Conservation (phyloP, 2,113 vertebrate species). For the Brachionichthys hirsutus region DNA sequence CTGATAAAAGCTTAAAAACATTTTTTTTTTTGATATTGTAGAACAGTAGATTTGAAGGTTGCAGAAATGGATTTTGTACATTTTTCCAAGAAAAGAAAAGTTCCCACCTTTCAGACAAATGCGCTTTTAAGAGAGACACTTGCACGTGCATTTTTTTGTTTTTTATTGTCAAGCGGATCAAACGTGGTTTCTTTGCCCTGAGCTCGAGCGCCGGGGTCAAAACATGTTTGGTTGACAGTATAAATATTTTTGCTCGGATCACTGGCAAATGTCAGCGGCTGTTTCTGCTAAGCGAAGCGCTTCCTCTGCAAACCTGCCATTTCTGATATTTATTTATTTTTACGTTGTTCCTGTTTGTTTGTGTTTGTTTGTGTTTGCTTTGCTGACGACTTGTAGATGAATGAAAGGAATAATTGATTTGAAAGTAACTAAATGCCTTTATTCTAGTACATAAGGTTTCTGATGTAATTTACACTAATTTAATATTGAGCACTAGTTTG, state of each 20-base stretch:
- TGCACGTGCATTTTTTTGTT: too few relatives aligned
- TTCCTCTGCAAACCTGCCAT: conserved; percentile 2
- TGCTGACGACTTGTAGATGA: not conserved
- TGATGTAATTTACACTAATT: not conserved
- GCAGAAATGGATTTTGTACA: not conserved
- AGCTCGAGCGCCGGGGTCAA: conserved; percentile 32
- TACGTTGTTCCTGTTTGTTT: not conserved
- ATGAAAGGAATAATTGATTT: not conserved
- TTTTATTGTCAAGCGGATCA: conserved; percentile 15
- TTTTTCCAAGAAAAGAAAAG: too few relatives aligned
- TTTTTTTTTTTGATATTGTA: not conserved
- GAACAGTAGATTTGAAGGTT: not conserved
- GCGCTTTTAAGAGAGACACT: too few relatives aligned
- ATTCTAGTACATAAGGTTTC: too few relatives aligned
- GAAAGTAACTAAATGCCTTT: too few relatives aligned
- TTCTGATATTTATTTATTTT: conserved; percentile 13
- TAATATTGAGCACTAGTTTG: not conserved
- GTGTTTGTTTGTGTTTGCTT: not conserved
- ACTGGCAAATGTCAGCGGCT: conserved; percentile 33
- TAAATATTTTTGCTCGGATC: conserved; percentile 54
- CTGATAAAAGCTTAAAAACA: too few relatives aligned
- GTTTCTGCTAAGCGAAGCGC: conserved; percentile 3
- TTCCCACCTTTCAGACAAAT: too few relatives aligned
- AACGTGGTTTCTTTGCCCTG: not conserved
- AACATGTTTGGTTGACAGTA: conserved; percentile 58